Evolutionary conservation across 2,888 invertebrate genomes (phyloP).

Genomic region (Carabus problematicus): DNA sequence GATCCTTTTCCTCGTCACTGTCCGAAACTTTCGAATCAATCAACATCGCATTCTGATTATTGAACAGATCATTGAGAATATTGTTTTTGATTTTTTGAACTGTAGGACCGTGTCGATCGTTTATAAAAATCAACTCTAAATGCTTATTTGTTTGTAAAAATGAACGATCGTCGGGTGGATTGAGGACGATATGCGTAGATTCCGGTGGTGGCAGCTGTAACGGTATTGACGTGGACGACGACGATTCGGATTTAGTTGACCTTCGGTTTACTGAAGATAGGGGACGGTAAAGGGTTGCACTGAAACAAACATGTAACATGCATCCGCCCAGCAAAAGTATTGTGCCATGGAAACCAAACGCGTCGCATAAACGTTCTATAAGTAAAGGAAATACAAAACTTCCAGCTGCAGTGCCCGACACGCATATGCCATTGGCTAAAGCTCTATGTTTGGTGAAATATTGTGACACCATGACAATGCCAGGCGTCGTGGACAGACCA

Average conservation of each 20-base stretch:
- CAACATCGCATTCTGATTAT: conserved; percentile 52
- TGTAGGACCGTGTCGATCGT: conserved; percentile 25
- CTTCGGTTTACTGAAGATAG: conserved; percentile 53
- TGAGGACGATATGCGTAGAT: conserved; percentile 31
- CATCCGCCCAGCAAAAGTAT: conserved; percentile 73
- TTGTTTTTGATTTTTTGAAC: conserved; percentile 50
- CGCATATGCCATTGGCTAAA: conserved; percentile 80
- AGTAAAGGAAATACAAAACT: conserved; percentile 80
- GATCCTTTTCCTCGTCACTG: conserved; percentile 65
- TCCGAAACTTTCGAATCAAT: conserved; percentile 52
- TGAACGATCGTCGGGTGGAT: conserved; percentile 38
- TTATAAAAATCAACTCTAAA: conserved; percentile 38
- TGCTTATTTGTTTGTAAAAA: conserved; percentile 36
- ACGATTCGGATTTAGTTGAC: conserved; percentile 45
- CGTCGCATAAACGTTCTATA: conserved; percentile 72
- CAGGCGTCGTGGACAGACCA: conserved; percentile 80
- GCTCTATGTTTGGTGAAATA: conserved; percentile 82
- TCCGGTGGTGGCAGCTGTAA: conserved; percentile 29
- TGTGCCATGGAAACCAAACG: conserved; percentile 77
- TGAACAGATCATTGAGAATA: conserved; percentile 57
- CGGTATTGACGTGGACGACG: conserved; percentile 51
- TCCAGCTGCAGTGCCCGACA: conserved; percentile 81
- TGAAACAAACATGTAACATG: conserved; percentile 77
- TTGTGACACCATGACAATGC: conserved; percentile 80
- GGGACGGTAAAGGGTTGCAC: conserved; percentile 72